phyloP scores from a whole-genome alignment of 2,888 invertebrate species.

The Cryptocephalus moraei region DNA sequence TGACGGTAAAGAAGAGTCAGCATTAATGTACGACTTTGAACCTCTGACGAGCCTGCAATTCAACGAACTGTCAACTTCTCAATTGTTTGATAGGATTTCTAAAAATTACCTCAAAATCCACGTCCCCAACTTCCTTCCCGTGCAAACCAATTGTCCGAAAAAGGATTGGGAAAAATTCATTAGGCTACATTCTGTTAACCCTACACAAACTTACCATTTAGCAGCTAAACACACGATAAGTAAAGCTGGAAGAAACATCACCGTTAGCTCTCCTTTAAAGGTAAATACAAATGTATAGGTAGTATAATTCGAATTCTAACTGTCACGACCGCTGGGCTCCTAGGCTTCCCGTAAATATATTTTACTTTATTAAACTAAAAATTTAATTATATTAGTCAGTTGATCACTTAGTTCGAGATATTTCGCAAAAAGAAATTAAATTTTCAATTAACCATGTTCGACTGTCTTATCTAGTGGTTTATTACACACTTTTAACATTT shows the following conservation, averaged over 20 bases:
- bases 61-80: slow-evolving; percentile 42
- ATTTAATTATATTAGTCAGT: too few species aligned
- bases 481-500: too few species aligned
- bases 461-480: too few species aligned
- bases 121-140: slow-evolving; percentile 52
- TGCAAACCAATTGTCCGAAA: slow-evolving; percentile 55
- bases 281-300: slow-evolving; percentile 35
- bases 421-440: too few species aligned
- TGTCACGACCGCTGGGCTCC: too few species aligned
- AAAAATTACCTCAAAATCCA: slow-evolving; percentile 55
- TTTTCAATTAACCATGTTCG: too few species aligned
- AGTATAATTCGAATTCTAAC: too few species aligned
- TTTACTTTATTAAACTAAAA: too few species aligned
- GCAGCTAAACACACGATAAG: slow-evolving; percentile 56
- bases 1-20: slow-evolving; percentile 23
- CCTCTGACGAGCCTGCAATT: slow-evolving; percentile 37
- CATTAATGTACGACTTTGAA: slow-evolving; percentile 30
- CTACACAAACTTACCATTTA: slow-evolving; percentile 46
- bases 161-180: slow-evolving; percentile 54
- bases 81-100: slow-evolving; percentile 52
- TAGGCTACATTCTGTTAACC: slow-evolving; percentile 47
- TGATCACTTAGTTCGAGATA: too few species aligned
- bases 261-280: slow-evolving; percentile 65
- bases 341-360: too few species aligned
- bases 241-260: slow-evolving; percentile 43